Base-by-base conservation (phyloP, 2,888 invertebrate genomes). In the Altica lythri region DNA sequence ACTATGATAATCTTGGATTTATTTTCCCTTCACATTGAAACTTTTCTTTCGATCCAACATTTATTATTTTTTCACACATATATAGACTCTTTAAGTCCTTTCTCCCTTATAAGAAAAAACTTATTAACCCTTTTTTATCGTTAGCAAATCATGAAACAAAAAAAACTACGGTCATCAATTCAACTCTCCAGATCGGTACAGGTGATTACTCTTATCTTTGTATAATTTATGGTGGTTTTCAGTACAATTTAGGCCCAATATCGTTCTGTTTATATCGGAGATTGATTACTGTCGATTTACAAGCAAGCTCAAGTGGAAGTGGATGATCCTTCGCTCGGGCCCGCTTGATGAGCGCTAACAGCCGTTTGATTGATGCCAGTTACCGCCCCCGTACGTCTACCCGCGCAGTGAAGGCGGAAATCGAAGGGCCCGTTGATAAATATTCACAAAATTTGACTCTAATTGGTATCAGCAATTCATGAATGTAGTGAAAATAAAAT, bases 301-400 rank as follows among this genome's bases (percentile, higher is more conserved):
- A 64, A 63, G 59, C 62, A 47, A 38, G 44, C 57, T 46, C 48
- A 49, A 55, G 44, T 55, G 56, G 55, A 52, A 61, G 60, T 55
- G 49, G 64, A 62, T 63, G 67, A 67, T 64, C 59, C 42, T 45
- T 61, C 50, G 58, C 57, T 51, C 19, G 27, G 32, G 40, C 40
- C n/a, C 40, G 38, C 62, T 64, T 72, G 71, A 72, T 71, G 71
- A 70, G 71, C 71, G 53, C 49, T 72, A 75, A 74, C 73, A 73
- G 70, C 68, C 66, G 67, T 66, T 72, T 75, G 75, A 75, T 75
- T 73, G 74, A 75, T 75, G 74, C 67, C 61, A 56, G 56, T 61
- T 57, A 55, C 64, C 70, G 70, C 68, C 71, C 72, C 67, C 43
- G 40, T 42, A 10, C 30, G 30, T 48, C 8, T 22, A 49, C 19